Base-by-base conservation (phyloP, 2,888 invertebrate species). In the Lucinisca nassula region DNA sequence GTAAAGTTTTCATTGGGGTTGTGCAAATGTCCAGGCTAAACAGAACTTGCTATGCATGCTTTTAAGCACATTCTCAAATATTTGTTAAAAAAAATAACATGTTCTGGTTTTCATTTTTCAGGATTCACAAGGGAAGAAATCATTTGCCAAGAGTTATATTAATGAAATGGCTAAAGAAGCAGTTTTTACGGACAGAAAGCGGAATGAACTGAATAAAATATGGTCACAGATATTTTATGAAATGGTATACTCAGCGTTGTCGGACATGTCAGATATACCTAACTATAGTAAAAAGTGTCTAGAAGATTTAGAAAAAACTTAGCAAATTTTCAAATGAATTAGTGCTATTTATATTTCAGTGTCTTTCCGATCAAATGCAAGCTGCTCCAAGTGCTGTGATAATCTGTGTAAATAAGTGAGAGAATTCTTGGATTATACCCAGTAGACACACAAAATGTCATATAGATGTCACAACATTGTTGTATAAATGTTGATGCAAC, bases 151-250 rank as follows among this genome's bases (percentile, higher is more conserved):
- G 61, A 91, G 90, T 67, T 95, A 93, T 82, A 89, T 95, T 24
- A 90, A 90, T 74, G 94, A 95, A 84, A 89, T 95, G 82, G 91
- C 93, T 51, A 94, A 93, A 75, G 95, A 95, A 58, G 94, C 95
- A 8, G 90, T 95, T 35, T 93, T 94, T 83, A 90, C 93, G 24
- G 95, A 96, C 89, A 93, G 94, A 86, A 95, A 95, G 88, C 91
- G 92, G 55, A 88, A 86, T 81, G 94, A 94, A 86, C 89, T 96
- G 70, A 91, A 92, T 77, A 92, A 93, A 86, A 84, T 95, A 32
- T 96, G 96, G 96, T 94, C 95, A 1, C 89, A 92, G 79, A 91
- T 95, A 58, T 93, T 96, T 78, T 87, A 92, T 79, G 94, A 94
- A 85, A 92, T 95, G 93, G 94, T 96, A 17, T 94, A 94, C 79